Evolutionary conservation across 1,140 invertebrate genomes (phyloP).

Genomic region (Marisa cornuarietis): DNA sequence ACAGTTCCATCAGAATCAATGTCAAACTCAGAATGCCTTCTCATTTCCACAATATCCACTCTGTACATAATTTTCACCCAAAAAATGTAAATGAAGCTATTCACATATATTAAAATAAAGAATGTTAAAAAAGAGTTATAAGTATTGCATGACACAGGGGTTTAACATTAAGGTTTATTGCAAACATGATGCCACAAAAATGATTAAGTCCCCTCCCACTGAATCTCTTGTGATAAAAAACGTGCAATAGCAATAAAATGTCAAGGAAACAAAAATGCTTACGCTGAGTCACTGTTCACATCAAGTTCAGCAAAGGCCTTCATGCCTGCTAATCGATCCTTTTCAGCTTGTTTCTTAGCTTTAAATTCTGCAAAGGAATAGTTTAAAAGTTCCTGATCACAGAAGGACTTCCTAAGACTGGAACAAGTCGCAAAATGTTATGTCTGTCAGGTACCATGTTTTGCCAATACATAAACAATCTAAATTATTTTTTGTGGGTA

Average conservation of each 20-base stretch:
- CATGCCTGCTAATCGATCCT: constrained; percentile 77
- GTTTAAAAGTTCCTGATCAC: too few species aligned
- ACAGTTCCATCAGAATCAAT: constrained; percentile 87
- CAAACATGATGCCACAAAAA: too few species aligned
- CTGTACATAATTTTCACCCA: constrained; percentile 60
- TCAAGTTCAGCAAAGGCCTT: constrained; percentile 64
- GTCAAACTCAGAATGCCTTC: constrained; percentile 82
- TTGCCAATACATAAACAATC: too few species aligned
- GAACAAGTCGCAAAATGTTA: too few species aligned
- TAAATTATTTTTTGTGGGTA: too few species aligned
- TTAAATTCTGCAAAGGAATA: constrained; percentile 44
- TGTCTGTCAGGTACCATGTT: too few species aligned
- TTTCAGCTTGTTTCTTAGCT: constrained; percentile 54
- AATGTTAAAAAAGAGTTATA: neutral
- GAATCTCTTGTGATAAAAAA: too few species aligned
- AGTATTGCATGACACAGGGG: neutral
- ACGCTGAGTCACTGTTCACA: constrained; percentile 58
- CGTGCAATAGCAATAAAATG: too few species aligned
- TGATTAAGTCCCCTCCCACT: too few species aligned
- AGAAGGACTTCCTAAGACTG: too few species aligned
- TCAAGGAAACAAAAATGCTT: constrained; percentile 27
- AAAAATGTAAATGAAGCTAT: constrained; percentile 1
- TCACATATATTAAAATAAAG: neutral
- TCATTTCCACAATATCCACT: constrained; percentile 81
- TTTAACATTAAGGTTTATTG: too few species aligned